Conservation (phyloP, 2,113 vertebrate species). For the Tichodroma muraria region DNA sequence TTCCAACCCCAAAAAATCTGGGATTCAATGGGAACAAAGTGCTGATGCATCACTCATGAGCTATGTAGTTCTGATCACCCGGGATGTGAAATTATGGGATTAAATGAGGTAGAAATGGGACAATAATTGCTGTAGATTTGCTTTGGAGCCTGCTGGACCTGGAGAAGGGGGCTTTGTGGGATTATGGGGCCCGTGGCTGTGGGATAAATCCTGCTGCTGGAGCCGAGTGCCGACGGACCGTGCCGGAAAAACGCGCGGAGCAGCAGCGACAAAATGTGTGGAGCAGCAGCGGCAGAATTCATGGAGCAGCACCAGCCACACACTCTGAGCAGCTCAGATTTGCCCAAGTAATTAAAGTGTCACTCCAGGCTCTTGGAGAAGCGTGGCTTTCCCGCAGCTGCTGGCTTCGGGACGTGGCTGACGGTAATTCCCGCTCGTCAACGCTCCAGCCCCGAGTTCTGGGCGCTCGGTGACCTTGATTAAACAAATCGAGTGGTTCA, state of each 20-base stretch:
- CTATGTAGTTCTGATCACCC: not conserved
- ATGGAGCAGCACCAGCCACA: not conserved
- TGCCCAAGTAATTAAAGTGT: not conserved
- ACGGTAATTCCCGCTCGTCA: not conserved
- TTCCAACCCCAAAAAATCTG: not conserved
- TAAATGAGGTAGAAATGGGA: fast-evolving
- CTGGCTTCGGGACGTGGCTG: not conserved
- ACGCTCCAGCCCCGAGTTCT: not conserved
- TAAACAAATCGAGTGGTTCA: slow-evolving; percentile 29
- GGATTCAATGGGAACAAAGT: not conserved
- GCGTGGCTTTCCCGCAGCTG: not conserved
- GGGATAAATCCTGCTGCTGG: not conserved
- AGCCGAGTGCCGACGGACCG: fast-evolving
- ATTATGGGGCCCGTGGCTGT: fast-evolving
- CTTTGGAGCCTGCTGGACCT: not conserved
- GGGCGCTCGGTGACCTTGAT: not conserved
- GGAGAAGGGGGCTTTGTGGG: not conserved
- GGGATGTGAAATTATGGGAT: not conserved
- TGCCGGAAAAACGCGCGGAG: not conserved
- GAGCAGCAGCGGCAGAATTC: not conserved
- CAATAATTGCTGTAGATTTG: fast-evolving
- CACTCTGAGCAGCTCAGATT: not conserved
- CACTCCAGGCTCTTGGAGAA: not conserved
- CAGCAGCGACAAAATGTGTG: fast-evolving
- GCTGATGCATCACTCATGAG: not conserved